Evolutionary conservation across 2,113 vertebrate species (phyloP).

Genomic region (Alectura lathami): DNA sequence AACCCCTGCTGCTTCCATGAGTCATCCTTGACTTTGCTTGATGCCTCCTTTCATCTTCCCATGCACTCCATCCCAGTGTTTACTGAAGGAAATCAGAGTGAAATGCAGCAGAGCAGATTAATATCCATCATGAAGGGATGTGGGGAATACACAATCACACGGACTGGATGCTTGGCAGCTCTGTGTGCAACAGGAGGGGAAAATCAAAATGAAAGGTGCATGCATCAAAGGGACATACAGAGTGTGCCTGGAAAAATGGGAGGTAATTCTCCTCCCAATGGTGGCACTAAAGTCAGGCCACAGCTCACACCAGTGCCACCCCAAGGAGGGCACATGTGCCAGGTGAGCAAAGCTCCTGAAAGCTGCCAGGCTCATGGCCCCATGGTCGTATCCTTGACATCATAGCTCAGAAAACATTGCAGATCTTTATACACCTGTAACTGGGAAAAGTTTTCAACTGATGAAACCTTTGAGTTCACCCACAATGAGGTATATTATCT

Average conservation of each 20-base stretch:
- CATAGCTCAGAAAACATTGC: neutral
- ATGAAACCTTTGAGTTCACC: neutral
- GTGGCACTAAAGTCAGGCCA: neutral
- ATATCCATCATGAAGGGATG: neutral
- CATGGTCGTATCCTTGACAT: neutral
- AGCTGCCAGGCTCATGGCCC: neutral
- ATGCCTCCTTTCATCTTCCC: neutral
- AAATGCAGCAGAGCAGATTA: neutral
- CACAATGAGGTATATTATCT: neutral
- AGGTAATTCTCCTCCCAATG: neutral
- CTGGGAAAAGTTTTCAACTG: neutral
- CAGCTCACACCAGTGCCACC: neutral
- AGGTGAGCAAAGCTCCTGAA: neutral
- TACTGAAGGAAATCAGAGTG: neutral
- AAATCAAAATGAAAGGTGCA: slow-evolving; percentile 6
- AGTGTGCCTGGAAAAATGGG: neutral
- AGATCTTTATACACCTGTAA: neutral
- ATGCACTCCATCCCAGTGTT: neutral
- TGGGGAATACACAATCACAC: neutral
- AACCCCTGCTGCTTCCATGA: neutral
- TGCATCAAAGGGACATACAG: neutral
- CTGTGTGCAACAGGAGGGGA: neutral
- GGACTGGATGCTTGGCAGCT: neutral
- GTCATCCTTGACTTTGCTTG: accelerated
- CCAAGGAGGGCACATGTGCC: neutral